A percentile compares a stretch with the other conserved stretches of the same genome.
Evolutionary conservation across 2,888 invertebrate species (phyloP).

Genomic region (Carcina quercana): DNA sequence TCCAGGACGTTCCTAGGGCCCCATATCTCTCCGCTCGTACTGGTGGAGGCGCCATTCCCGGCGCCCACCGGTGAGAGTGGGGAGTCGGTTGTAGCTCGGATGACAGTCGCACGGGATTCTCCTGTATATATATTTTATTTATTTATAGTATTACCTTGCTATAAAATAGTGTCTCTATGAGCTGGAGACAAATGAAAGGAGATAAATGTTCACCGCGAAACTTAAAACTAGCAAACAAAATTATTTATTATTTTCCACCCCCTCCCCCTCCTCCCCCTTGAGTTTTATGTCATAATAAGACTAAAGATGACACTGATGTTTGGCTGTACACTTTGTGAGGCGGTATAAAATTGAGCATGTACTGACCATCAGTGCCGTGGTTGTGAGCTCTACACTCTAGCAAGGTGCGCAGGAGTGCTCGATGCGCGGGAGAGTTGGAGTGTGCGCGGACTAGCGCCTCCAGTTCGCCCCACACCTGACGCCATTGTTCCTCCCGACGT

Average conservation of each 20-base stretch:
- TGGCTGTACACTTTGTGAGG: too few species aligned
- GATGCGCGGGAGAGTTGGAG: slow-evolving; percentile 85
- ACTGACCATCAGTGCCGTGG: slow-evolving; percentile 41
- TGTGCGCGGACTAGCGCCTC: slow-evolving; percentile 88
- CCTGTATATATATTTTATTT: too few species aligned
- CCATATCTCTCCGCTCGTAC: slow-evolving; percentile 40
- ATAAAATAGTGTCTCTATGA: too few species aligned
- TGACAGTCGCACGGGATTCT: slow-evolving; percentile 58
- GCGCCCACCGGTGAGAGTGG: slow-evolving; percentile 87
- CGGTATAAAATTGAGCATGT: too few species aligned
- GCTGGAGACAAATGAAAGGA: too few species aligned
- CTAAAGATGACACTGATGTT: too few species aligned
- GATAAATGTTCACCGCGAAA: too few species aligned
- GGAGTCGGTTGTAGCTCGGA: slow-evolving; percentile 87
- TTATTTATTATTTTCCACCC: too few species aligned
- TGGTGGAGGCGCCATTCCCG: slow-evolving; percentile 33
- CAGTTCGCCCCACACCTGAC: slow-evolving; percentile 91
- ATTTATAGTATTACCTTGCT: too few species aligned
- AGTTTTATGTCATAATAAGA: too few species aligned
- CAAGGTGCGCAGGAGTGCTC: slow-evolving; percentile 84
- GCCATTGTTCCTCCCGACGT: slow-evolving; percentile 92
- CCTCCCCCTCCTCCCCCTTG: too few species aligned
- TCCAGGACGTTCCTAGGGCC: slow-evolving; percentile 70
- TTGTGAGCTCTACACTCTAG: slow-evolving; percentile 79
- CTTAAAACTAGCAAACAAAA: too few species aligned